Base-by-base conservation (phyloP, 1,140 invertebrate species). In the Spodoptera litura region DNA sequence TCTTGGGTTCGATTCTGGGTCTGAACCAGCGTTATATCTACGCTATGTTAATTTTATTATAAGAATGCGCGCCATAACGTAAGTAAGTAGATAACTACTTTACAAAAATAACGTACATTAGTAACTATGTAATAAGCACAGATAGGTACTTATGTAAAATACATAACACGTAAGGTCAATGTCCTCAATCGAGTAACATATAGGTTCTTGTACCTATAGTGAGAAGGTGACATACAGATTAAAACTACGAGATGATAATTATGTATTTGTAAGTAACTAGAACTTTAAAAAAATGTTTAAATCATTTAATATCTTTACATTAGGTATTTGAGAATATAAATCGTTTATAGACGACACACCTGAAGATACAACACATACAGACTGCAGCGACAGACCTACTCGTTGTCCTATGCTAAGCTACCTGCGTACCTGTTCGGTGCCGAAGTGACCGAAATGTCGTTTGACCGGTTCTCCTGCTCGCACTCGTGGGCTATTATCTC, bases 381-480 rank as follows among this genome's bases (percentile, higher is more conserved):
- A 66, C 62, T 49, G 35, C 38, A 20, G 51, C 4, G 25, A 52
- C 25, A 70, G 49, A 70, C 66, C 66, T 52, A 70, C 49, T 52
- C 52, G 56, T 38, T n/a, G 53, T 75, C 59, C 56, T 66, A 38
- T 55, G 51, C 31, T 8, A 11, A 27, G 66, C 61, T 56, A 15
- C 52, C 68, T 77, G 68, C 62, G 61, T 77, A 62, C 62, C 62
- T 38, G 61, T 31, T 49, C 62, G 52, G 25, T 8, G 31, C 25
- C 62, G 35, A 56, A 77, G 72, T 73, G 76, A 51, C 87, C 86
- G 85, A 89, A 91, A 93, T 93, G 90, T 85, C 55, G 92, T 90
- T 86, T 87, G 88, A 94, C 92, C 90, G 90, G 92, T 94, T 91
- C 87, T 89, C 87, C 84, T 79, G 84, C 90, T 91, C 87, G 88